phyloP scores from a whole-genome alignment of 2,888 invertebrate species.

The Agelastica alni region DNA sequence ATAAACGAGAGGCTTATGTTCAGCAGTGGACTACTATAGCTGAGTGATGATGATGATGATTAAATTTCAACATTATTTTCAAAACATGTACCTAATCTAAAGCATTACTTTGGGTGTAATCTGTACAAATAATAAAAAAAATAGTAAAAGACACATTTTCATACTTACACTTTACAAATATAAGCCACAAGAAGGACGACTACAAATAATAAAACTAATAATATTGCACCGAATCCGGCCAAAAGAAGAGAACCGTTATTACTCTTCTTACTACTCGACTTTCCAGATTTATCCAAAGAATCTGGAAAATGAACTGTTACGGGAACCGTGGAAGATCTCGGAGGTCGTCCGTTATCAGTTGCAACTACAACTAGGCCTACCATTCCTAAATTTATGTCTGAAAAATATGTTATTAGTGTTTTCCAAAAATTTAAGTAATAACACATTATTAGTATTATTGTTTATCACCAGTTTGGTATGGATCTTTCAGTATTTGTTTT shows the following conservation, averaged over 20 bases:
- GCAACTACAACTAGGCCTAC: constrained; percentile 82
- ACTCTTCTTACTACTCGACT: constrained; percentile 35
- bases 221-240: constrained; percentile 71
- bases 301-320: constrained; percentile 67
- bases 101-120: too few relatives aligned
- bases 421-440: too few relatives aligned
- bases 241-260: constrained; percentile 54
- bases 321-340: constrained; percentile 73
- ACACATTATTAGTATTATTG: too few relatives aligned
- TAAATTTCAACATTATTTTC: too few relatives aligned
- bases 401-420: background rate
- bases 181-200: constrained; percentile 76
- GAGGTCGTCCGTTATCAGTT: constrained; percentile 83
- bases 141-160: too few relatives aligned
- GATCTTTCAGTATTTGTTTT: too few relatives aligned
- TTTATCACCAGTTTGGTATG: too few relatives aligned
- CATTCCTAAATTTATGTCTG: constrained; percentile 22
- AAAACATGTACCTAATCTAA: too few relatives aligned
- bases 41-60: too few relatives aligned
- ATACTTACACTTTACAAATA: constrained; percentile 73
- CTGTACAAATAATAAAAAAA: too few relatives aligned
- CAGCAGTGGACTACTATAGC: too few relatives aligned
- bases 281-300: constrained; percentile 51
- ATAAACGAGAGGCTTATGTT: too few relatives aligned
- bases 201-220: constrained; percentile 74